Conservation (phyloP, 2,888 invertebrate genomes). For the Drosophila subsilvestris region DNA sequence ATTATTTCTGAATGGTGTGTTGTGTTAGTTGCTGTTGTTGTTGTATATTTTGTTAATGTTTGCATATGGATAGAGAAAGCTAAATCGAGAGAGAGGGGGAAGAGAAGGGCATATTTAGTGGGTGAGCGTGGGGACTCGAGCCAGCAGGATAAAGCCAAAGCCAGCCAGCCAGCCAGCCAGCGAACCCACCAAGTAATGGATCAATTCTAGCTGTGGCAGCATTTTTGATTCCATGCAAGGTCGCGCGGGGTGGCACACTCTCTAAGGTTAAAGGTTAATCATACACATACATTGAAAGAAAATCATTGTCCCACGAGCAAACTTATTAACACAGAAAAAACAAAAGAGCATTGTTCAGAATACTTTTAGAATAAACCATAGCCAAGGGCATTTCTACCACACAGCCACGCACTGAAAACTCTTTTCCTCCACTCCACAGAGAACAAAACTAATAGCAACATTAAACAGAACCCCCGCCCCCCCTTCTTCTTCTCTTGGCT, state of each 20-base stretch:
- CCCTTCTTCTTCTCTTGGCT: no score
- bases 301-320: no score
- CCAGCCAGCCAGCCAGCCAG: neutral
- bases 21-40: constrained; percentile 1
- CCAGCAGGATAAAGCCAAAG: neutral
- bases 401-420: no score
- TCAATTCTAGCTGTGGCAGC: constrained; percentile 30
- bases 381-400: no score
- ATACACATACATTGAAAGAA: no score
- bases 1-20: constrained; percentile 18
- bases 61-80: constrained; percentile 23
- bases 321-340: no score
- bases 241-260: neutral
- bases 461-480: no score
- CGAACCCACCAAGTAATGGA: constrained; percentile 42
- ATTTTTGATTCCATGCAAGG: constrained; percentile 38
- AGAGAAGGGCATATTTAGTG: neutral
- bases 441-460: no score
- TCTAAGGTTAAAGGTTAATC: constrained; percentile 30
- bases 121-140: neutral
- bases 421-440: no score
- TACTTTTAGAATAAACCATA: no score
- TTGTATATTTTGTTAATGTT: constrained; percentile 11
- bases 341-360: no score
- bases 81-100: neutral